These are phyloP conservation scores for Numenius phaeopus DNA, from an alignment of 2,797 vertebrate genomes.

Conservation along the genomic window DNA sequence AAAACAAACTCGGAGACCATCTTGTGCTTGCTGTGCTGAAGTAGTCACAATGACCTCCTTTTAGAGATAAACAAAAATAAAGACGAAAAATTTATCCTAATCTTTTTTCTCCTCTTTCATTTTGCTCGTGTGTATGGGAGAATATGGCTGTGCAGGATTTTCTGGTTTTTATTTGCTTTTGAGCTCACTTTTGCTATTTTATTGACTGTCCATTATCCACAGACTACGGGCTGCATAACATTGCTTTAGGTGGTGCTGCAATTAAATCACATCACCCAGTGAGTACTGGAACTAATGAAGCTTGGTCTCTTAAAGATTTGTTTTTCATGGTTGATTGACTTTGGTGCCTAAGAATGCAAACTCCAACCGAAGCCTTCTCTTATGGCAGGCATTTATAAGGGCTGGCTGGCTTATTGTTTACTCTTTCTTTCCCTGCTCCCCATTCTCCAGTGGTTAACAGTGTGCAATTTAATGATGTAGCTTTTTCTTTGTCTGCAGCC, in stretches of 20 bases:
- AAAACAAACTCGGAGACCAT: background rate
- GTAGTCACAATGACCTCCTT: background rate
- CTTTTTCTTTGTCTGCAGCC: constrained; percentile 1
- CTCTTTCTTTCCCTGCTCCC: background rate
- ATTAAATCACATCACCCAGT: constrained; percentile 41
- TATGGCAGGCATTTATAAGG: background rate
- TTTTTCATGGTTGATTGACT: constrained; percentile 55
- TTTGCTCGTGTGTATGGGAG: background rate
- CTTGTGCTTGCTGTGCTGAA: background rate
- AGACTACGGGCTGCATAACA: background rate
- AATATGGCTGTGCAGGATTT: background rate
- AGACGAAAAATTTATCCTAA: background rate
- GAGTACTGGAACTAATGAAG: constrained; percentile 54
- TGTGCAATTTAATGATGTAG: background rate
- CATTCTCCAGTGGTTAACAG: constrained; percentile 6
- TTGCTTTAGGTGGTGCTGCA: constrained; percentile 44
- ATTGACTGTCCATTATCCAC: constrained; percentile 2
- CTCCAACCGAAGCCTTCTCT: constrained; percentile 27
- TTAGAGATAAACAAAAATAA: background rate
- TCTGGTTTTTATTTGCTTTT: background rate
- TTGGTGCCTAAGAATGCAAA: constrained; percentile 43
- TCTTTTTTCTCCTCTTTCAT: background rate
- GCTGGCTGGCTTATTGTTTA: background rate
- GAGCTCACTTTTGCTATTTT: constrained; percentile 19
- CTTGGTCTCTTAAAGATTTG: constrained; percentile 47